phyloP scores from a whole-genome alignment of 2,888 invertebrate genomes.

The Sphaeridia pumilis region DNA sequence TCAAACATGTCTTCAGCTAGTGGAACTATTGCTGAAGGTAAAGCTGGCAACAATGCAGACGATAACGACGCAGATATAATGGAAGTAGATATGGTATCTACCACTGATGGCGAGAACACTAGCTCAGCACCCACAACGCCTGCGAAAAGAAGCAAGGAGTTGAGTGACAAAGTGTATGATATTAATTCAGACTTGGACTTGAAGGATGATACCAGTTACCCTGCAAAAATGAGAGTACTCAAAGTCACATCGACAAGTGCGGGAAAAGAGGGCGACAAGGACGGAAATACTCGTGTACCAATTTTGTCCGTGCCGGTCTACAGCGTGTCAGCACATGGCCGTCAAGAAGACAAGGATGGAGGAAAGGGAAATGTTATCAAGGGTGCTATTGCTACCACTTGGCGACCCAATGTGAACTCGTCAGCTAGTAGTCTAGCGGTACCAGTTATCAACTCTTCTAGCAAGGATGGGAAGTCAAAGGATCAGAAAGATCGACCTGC shows the following conservation, averaged over 20 bases:
- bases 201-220: conserved; percentile 6
- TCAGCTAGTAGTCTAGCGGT: conserved; percentile 24
- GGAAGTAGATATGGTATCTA: conserved; percentile 17
- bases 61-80: conserved; percentile 3
- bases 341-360: not conserved
- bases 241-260: conserved; percentile 9
- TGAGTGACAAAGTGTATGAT: conserved; percentile 25
- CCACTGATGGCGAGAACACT: conserved; percentile 15
- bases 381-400: too few relatives aligned
- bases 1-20: conserved; percentile 36
- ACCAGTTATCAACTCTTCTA: conserved; percentile 28
- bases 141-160: conserved; percentile 21
- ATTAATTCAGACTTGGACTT: conserved; percentile 22
- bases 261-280: too few relatives aligned
- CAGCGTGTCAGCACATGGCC: too few relatives aligned
- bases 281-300: conserved; percentile 19
- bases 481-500: conserved; percentile 6
- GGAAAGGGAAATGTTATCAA: too few relatives aligned
- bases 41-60: conserved; percentile 5
- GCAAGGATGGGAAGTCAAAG: conserved; percentile 9
- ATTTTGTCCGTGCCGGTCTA: conserved; percentile 36
- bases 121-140: conserved; percentile 22
- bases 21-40: too few relatives aligned
- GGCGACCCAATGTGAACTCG: conserved; percentile 29
- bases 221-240: conserved; percentile 5